Base-by-base conservation (phyloP, 2,113 vertebrate genomes). In the Xiphias gladius region DNA sequence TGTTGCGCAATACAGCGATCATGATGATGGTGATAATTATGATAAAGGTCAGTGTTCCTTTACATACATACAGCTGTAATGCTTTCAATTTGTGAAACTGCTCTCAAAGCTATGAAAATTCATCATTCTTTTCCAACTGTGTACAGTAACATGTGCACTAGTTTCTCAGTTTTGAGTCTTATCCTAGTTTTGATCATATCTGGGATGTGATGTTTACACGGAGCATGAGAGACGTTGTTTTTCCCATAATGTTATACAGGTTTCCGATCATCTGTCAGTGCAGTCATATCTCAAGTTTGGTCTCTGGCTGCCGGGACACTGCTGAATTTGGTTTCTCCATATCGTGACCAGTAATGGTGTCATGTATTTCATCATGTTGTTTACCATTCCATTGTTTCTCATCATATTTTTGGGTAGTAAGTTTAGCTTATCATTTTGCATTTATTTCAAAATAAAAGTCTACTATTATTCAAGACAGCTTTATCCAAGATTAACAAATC, bases 1-100 rank as follows among this genome's bases (percentile, higher is more conserved):
- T 65, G 39, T 69, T 71, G 73, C 12, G 17, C n/a, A 79, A 74
- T 22, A 55, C 28, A n/a, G 20, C 35, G 54, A 84, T 72, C 28
- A 46, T 37, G 1, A 75, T 64, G 19, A 17, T 70, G 12, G 7
- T 46, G 7, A 46, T 69, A 2, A 61, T 76, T 54, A 46, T n/a
- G 19, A 32, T 48, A 12, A 22, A 22, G n/a, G 11, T 30, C 28
- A 5, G 2, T 39, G 17, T 70, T 58, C 37, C n/a, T 28, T 76
- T 57, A 64, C 52, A 24, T 50, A 24, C 50, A n/a, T 7, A 7
- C 5, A 16, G 20, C 17, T 59, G 26, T 7, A 4, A 46, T 24
- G 37, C 16, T n/a, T 66, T 43, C 19, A 24, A 6, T 26, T 55
- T 22, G 24, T 66, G 5, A 30, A 57, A 28, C 4, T 22, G 30